These are phyloP conservation scores for Eurosta solidaginis DNA, from an alignment of 1,140 invertebrate species.

Conservation along the genomic window DNA sequence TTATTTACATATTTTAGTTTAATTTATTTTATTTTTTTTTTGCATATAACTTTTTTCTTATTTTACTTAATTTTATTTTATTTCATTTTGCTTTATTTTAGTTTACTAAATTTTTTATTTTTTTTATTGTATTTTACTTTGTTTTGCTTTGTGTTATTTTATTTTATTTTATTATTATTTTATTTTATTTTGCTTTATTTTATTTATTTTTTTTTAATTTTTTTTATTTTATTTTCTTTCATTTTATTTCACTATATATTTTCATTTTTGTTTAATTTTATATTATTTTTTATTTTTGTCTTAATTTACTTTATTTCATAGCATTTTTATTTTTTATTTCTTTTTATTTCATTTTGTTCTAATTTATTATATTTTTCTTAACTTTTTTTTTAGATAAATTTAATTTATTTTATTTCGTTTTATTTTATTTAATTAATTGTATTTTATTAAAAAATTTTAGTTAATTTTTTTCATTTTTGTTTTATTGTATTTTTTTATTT, in stretches of 20 bases:
- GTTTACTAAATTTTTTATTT: neutral
- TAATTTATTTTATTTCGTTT: neutral
- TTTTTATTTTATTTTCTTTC: neutral
- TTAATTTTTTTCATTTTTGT: neutral
- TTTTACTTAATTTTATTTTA: neutral
- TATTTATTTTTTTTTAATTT: neutral
- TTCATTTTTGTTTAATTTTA: neutral
- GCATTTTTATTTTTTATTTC: slow-evolving; percentile 32
- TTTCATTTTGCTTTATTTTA: neutral
- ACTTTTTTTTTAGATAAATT: neutral
- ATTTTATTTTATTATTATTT: neutral
- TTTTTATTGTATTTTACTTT: neutral
- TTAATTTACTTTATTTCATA: slow-evolving; percentile 5
- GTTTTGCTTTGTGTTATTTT: neutral
- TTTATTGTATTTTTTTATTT: neutral
- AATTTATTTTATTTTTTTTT: neutral
- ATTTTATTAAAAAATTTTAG: no score
- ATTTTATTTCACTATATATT: neutral
- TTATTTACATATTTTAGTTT: neutral
- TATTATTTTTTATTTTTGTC: neutral
- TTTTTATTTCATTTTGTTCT: slow-evolving; percentile 41
- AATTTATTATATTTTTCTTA: neutral
- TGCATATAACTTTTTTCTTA: neutral
- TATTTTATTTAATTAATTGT: neutral
- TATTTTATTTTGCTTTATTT: no score